A percentile compares a stretch with the other conserved stretches of the same genome.
Conservation (phyloP, 1,140 invertebrate genomes). For the Bombus waltoni region DNA sequence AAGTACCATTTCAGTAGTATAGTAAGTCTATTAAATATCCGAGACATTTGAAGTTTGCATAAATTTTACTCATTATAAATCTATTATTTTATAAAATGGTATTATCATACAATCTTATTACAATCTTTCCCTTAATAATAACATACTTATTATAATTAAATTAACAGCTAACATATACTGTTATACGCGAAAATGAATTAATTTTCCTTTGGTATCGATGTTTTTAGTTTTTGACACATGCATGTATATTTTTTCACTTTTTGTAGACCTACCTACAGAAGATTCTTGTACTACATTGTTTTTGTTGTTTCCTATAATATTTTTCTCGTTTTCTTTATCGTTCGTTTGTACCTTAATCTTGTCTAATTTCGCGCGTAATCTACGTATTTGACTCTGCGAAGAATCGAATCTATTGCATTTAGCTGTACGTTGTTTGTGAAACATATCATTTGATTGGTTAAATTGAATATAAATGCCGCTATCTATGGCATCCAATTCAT, state of each 20-base stretch:
- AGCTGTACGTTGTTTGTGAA: background rate
- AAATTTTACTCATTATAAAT: constrained; percentile 50
- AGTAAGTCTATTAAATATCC: background rate
- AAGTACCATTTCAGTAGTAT: background rate
- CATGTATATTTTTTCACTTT: constrained; percentile 3
- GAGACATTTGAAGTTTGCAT: background rate
- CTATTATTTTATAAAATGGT: constrained; percentile 26
- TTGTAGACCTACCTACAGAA: constrained; percentile 25
- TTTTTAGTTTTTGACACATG: constrained; percentile 15
- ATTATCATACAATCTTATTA: constrained; percentile 49
- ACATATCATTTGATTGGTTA: background rate
- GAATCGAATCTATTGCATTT: background rate
- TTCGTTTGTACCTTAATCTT: constrained; percentile 15
- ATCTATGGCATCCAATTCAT: constrained; percentile 34
- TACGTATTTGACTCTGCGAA: background rate
- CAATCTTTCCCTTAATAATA: constrained; percentile 42
- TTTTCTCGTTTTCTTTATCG: constrained; percentile 51
- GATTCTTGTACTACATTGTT: constrained; percentile 15
- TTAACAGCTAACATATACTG: constrained; percentile 46
- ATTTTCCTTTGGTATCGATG: constrained; percentile 46
- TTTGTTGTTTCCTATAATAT: background rate
- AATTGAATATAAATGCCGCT: background rate
- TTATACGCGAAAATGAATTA: constrained; percentile 69
- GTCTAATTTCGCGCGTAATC: background rate
- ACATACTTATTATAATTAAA: constrained; percentile 44